Conservation (phyloP, 2,113 vertebrate genomes). For the Microcebus murinus region DNA sequence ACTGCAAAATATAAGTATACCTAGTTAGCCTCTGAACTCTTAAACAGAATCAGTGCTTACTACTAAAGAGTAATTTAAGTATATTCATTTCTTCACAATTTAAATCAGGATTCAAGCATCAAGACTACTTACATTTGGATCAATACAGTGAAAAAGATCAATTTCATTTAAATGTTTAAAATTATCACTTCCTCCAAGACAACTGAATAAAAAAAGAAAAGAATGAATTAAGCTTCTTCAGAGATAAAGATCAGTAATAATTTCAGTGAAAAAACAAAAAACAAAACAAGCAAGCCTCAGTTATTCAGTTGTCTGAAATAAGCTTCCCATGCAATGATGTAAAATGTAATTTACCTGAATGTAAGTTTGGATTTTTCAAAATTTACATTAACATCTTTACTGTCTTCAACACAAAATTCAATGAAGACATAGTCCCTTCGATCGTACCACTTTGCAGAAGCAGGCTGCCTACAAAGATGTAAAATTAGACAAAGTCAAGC, state of each 20-base stretch:
- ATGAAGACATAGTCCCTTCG: conserved; percentile 96
- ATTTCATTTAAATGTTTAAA: conserved; percentile 97
- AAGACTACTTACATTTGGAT: conserved; percentile 94
- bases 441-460: conserved; percentile 98
- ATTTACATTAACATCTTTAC: conserved; percentile 96
- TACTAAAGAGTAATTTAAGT: not conserved
- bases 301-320: not conserved
- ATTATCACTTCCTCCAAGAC: conserved; percentile 95
- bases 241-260: not conserved
- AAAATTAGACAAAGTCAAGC: conserved; percentile 44
- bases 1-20: not conserved
- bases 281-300: not conserved
- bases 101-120: not conserved
- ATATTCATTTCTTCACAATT: not conserved
- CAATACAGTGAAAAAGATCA: conserved; percentile 96
- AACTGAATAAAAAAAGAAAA: conserved; percentile 85
- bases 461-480: conserved; percentile 92
- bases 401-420: conserved; percentile 98
- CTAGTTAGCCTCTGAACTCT: not conserved
- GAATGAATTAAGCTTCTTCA: not conserved
- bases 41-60: conserved; percentile 27
- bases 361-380: conserved; percentile 96
- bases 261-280: not conserved
- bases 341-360: conserved; percentile 89
- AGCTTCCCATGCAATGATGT: not conserved